phyloP scores from a whole-genome alignment of 2,888 invertebrate species.

The Deilephila elpenor region DNA sequence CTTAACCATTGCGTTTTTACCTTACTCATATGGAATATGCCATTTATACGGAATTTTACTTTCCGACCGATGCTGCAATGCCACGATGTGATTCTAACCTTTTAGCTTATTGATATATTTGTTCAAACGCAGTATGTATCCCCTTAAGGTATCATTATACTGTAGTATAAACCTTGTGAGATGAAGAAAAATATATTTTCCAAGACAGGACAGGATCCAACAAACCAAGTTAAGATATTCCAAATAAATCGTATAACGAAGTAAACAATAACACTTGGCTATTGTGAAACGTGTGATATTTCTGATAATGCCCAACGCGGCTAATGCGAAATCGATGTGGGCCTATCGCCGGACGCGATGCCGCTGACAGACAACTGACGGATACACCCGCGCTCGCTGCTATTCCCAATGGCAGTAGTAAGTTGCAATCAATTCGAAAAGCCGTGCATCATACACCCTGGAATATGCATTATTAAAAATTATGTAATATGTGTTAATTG shows the following conservation, averaged over 20 bases:
- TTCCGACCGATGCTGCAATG: no score
- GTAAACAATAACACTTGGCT: not conserved
- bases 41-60: no score
- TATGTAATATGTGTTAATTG: no score
- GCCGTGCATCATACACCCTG: not conserved
- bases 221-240: not conserved
- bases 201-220: no score
- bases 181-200: no score
- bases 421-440: not conserved
- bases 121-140: no score
- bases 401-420: not conserved
- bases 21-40: no score
- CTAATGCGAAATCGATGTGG: conserved; percentile 74
- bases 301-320: conserved; percentile 58
- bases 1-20: no score
- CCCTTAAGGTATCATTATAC: no score
- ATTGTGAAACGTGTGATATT: not conserved
- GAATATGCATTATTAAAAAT: not conserved
- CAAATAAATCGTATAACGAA: not conserved
- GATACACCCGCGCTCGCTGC: conserved; percentile 33
- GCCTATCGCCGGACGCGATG: conserved; percentile 30
- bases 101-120: no score
- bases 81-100: no score
- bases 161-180: no score
- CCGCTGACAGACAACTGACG: conserved; percentile 36